phyloP scores from a whole-genome alignment of 2,888 invertebrate species.

The Parnassius smintheus region DNA sequence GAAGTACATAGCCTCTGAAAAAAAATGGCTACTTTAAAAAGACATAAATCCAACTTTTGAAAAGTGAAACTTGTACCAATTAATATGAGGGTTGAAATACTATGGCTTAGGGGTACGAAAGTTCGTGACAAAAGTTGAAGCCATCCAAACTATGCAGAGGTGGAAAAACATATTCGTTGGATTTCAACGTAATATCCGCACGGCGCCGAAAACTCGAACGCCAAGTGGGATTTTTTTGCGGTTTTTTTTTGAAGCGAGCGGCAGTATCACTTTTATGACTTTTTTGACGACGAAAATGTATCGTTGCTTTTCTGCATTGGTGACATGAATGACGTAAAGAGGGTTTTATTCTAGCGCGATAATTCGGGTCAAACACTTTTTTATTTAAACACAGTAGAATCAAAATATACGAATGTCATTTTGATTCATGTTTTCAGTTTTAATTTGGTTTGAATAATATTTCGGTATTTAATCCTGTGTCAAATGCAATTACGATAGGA shows the following conservation, averaged over 20 bases:
- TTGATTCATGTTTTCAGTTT: background rate
- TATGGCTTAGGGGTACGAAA: conserved; percentile 33
- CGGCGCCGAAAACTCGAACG: conserved; percentile 18
- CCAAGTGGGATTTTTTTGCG: conserved; percentile 34
- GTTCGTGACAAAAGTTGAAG: conserved; percentile 52
- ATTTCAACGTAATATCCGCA: conserved; percentile 48
- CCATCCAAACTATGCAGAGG: conserved; percentile 38
- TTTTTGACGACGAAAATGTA: conserved; percentile 33
- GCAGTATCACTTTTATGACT: conserved; percentile 33
- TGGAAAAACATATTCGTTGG: conserved; percentile 44
- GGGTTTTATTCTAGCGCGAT: background rate
- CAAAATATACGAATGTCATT: background rate
- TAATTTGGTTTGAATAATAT: too few species aligned
- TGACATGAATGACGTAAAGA: background rate
- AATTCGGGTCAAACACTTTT: conserved; percentile 4
- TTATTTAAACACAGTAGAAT: conserved; percentile 2
- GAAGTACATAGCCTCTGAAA: too few species aligned
- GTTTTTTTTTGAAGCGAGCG: conserved; percentile 29
- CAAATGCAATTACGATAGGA: too few species aligned
- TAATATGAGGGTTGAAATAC: conserved; percentile 32
- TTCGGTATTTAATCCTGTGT: too few species aligned
- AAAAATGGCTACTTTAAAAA: too few species aligned
- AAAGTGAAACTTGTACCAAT: conserved; percentile 31
- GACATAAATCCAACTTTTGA: too few species aligned
- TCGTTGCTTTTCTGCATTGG: conserved; percentile 10